These are phyloP conservation scores for Pipistrellus pipistrellus DNA, from an alignment of 2,797 vertebrate species.

Conservation along the genomic window DNA sequence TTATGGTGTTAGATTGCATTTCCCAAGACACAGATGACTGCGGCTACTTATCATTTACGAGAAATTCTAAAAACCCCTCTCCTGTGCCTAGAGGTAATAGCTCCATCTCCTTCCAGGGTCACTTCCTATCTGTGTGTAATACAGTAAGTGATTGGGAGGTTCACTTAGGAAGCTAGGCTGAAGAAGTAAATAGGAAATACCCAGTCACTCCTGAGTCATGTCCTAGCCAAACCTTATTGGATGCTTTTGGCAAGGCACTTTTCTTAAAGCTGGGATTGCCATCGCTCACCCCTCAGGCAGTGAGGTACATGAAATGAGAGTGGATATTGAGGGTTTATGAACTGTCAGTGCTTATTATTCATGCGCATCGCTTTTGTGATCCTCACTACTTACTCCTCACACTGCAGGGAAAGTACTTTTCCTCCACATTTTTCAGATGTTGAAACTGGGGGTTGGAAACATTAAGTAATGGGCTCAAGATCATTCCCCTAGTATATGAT, in stretches of 20 bases:
- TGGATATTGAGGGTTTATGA: neutral
- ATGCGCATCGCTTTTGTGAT: accelerated
- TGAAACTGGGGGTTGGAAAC: neutral
- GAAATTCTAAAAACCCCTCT: neutral
- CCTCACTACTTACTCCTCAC: neutral
- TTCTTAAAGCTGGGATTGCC: neutral
- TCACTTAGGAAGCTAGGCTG: neutral
- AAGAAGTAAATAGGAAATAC: neutral
- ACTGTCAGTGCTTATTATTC: neutral
- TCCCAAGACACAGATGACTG: neutral
- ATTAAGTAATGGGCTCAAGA: neutral
- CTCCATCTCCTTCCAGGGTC: neutral
- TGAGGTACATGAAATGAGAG: neutral
- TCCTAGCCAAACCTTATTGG: neutral
- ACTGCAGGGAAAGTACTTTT: neutral
- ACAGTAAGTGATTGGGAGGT: neutral
- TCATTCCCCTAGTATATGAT: no score
- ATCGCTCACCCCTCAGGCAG: neutral
- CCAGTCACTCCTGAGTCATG: neutral
- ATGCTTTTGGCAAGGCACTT: neutral
- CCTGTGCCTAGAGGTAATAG: neutral
- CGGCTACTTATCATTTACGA: neutral
- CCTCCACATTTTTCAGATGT: neutral
- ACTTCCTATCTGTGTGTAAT: slow-evolving; percentile 6
- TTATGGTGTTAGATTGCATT: neutral